Percentiles rank a stretch among this genome's conserved stretches.
phyloP scores from a whole-genome alignment of 2,797 vertebrate genomes.

The Dermochelys coriacea region DNA sequence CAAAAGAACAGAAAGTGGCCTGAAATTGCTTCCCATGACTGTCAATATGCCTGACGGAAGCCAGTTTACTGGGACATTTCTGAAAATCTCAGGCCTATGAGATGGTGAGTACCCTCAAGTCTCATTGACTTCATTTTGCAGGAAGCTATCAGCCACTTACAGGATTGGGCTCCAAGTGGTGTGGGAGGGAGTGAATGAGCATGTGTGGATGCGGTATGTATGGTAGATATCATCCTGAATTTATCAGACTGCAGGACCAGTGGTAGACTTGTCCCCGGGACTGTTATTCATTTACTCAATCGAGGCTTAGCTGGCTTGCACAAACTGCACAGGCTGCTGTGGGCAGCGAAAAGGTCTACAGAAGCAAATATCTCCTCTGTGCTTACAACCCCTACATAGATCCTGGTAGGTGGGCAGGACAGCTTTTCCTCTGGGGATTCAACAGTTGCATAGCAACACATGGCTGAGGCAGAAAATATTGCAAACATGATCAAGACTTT shows the following conservation, averaged over 20 bases:
- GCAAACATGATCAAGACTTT: background rate
- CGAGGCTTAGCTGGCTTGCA: background rate
- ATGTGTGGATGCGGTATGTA: fast-evolving
- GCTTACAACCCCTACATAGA: fast-evolving
- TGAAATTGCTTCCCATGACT: background rate
- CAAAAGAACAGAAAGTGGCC: background rate
- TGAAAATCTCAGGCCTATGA: background rate
- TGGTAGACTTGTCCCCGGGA: fast-evolving
- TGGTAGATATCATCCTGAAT: background rate
- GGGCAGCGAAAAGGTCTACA: background rate
- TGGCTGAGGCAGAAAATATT: background rate
- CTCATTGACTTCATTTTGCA: background rate
- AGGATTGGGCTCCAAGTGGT: fast-evolving
- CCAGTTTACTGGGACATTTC: background rate
- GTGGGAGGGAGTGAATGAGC: background rate
- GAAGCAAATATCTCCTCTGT: background rate
- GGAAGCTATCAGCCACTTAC: background rate
- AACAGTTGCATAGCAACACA: fast-evolving
- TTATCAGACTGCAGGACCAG: fast-evolving
- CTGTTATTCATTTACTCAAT: fast-evolving
- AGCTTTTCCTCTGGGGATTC: background rate
- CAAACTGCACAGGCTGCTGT: background rate
- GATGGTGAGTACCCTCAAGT: background rate
- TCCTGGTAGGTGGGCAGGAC: fast-evolving
- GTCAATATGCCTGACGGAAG: background rate